Evolutionary conservation across 2,888 invertebrate species (phyloP).

Genomic region (Drosophila sordidula): DNA sequence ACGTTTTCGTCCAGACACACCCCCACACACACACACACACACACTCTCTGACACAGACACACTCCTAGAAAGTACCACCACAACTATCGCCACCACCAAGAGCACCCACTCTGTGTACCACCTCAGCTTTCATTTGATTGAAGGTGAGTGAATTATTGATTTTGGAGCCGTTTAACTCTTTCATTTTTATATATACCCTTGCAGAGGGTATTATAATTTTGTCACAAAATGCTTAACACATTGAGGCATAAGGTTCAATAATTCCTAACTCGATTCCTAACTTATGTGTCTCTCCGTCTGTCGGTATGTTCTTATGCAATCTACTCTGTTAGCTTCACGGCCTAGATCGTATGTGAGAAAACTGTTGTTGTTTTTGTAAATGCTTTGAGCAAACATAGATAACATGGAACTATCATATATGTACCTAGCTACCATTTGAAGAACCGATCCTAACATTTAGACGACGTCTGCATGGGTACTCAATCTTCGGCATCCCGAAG

Average conservation of each 20-base stretch:
- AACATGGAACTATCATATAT: not conserved
- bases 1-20: slow-evolving; percentile 13
- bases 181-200: slow-evolving; percentile 6
- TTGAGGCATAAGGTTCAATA: not conserved
- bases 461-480: slow-evolving; percentile 12
- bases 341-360: too few species aligned
- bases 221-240: not conserved
- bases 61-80: slow-evolving; percentile 32
- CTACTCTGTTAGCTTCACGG: too few species aligned
- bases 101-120: slow-evolving; percentile 39
- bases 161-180: slow-evolving; percentile 43
- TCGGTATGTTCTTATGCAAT: too few species aligned
- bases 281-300: too few species aligned
- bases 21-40: slow-evolving; percentile 4
- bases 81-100: slow-evolving; percentile 37
- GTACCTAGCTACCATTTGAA: not conserved
- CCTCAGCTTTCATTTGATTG: slow-evolving; percentile 53
- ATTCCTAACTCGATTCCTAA: not conserved
- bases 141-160: slow-evolving; percentile 53
- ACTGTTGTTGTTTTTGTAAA: too few species aligned
- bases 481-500: slow-evolving; percentile 5
- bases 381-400: too few species aligned
- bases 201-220: slow-evolving; percentile 1
- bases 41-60: slow-evolving; percentile 9
- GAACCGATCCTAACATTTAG: too few species aligned